These are phyloP conservation scores for Helobdella robusta DNA, from an alignment of 2,888 invertebrate genomes.

Conservation along the genomic window DNA sequence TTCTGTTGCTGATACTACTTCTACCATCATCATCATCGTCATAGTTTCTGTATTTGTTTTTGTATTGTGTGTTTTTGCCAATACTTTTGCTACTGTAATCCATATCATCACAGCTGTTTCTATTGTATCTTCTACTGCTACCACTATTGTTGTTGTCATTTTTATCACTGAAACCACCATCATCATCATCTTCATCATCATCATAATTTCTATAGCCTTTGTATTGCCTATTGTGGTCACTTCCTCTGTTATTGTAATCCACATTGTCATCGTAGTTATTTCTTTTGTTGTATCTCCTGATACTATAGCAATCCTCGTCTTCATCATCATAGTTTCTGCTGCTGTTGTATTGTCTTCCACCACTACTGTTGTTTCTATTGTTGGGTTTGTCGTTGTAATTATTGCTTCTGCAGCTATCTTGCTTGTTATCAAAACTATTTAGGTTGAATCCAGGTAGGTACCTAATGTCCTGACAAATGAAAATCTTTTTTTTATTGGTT, in stretches of 20 bases:
- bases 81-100: too few species aligned
- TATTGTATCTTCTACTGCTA: background rate
- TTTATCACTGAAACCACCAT: background rate
- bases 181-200: background rate
- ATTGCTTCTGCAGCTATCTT: too few species aligned
- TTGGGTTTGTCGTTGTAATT: background rate
- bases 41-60: too few species aligned
- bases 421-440: too few species aligned
- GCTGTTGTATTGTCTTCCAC: background rate
- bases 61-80: too few species aligned
- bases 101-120: too few species aligned
- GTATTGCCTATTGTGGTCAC: background rate
- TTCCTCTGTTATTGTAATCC: background rate
- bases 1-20: too few species aligned
- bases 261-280: background rate
- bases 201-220: background rate
- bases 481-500: too few species aligned
- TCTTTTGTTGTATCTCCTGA: background rate
- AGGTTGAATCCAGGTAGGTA: too few species aligned
- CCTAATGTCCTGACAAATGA: too few species aligned
- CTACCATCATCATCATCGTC: too few species aligned
- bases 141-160: conserved; percentile 6
- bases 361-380: background rate
- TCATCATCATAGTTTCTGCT: background rate
- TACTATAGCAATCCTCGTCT: background rate